Evolutionary conservation across 2,888 invertebrate genomes (phyloP).

Genomic region (Scelioninae gen. 1): DNA sequence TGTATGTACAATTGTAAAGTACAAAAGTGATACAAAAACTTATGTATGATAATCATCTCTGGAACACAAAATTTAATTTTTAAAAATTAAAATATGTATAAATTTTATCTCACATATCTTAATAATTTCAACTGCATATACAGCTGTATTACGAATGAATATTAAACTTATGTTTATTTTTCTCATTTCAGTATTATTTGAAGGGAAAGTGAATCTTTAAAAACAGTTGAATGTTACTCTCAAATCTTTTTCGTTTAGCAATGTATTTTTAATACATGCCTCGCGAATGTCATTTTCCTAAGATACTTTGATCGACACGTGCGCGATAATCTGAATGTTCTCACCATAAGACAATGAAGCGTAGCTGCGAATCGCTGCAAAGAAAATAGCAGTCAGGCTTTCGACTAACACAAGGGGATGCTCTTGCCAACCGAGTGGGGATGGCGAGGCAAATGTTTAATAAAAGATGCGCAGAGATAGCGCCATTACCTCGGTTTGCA

Average conservation of each 20-base stretch:
- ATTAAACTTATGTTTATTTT: neutral
- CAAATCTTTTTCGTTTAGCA: conserved; percentile 42
- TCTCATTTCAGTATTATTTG: neutral
- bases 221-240: conserved; percentile 14
- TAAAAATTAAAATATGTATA: too few species aligned
- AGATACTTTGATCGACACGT: conserved; percentile 69
- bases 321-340: conserved; percentile 71
- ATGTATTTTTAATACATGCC: conserved; percentile 67
- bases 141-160: too few species aligned
- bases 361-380: conserved; percentile 68
- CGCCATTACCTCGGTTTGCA: conserved; percentile 84
- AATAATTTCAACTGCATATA: too few species aligned
- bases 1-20: too few species aligned
- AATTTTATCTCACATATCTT: too few species aligned
- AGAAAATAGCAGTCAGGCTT: conserved; percentile 71
- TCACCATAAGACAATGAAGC: conserved; percentile 71
- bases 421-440: conserved; percentile 68
- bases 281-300: conserved; percentile 67
- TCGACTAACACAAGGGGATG: conserved; percentile 63
- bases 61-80: too few species aligned
- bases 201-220: neutral
- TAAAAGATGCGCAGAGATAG: conserved; percentile 85
- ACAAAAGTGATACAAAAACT: too few species aligned
- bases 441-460: conserved; percentile 83
- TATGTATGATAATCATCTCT: too few species aligned